phyloP scores from a whole-genome alignment of 2,888 invertebrate species.

The Noctua janthe region DNA sequence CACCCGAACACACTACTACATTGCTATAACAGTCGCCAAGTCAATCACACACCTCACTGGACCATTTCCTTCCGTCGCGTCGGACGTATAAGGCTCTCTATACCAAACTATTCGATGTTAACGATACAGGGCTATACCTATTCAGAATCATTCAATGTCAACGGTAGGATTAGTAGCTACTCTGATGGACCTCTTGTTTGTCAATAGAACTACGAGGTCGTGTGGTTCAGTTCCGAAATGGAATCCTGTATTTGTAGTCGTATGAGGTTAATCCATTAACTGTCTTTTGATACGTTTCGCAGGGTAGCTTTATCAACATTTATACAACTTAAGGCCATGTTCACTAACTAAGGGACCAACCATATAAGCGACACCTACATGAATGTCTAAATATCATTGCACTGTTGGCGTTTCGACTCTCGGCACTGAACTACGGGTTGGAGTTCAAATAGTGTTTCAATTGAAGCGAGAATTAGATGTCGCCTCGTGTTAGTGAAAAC shows the following conservation, averaged over 20 bases:
- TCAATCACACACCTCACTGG: conserved; percentile 48
- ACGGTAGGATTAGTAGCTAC: conserved; percentile 28
- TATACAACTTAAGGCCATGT: not conserved
- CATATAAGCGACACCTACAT: not conserved
- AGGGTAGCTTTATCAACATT: not conserved
- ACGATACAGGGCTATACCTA: not conserved
- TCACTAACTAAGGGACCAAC: not conserved
- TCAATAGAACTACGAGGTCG: conserved; percentile 33
- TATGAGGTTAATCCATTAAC: conserved; percentile 47
- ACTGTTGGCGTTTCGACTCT: not conserved
- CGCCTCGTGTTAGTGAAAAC: not conserved
- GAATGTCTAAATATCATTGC: not conserved
- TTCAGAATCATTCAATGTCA: conserved; percentile 39
- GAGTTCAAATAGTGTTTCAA: not conserved
- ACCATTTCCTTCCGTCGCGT: conserved; percentile 33
- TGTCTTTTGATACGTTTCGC: conserved; percentile 32
- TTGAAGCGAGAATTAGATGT: not conserved
- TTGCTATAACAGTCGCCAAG: conserved; percentile 8
- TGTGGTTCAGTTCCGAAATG: conserved; percentile 34
- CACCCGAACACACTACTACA: conserved; percentile 6
- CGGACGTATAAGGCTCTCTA: not conserved
- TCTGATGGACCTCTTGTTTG: conserved; percentile 34
- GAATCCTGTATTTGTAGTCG: conserved; percentile 2
- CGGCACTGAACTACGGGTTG: not conserved
- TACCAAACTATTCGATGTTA: not conserved